Base-by-base conservation (phyloP, 2,797 vertebrate genomes). In the Anguilla megastoma region DNA sequence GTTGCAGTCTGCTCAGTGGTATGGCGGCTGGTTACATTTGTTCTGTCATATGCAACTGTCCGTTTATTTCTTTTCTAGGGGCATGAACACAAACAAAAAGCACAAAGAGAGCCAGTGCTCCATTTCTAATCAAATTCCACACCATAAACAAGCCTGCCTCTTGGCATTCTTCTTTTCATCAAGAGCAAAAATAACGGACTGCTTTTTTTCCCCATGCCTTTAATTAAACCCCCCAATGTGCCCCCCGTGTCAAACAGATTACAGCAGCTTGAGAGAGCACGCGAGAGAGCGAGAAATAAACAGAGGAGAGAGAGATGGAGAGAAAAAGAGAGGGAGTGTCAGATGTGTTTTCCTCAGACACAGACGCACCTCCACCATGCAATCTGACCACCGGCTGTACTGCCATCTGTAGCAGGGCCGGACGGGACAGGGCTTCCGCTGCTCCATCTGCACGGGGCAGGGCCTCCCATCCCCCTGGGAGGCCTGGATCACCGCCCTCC, bases 391-490 rank as follows among this genome's bases (percentile, higher is more conserved):
- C 80, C 94, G 91, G 89, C 98, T 95, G 48, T 99, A 99, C 52
- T 97, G 96, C 99, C 99, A 99, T 50, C 92, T 95, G 92, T 99
- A 99, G 91, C 99, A 99, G 84, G 99, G 99, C 21, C 97, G 96
- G 56, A 99, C 98, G 0, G 97, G 97, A 84, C 99, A 99, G 3
- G 98, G 98, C 91, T 99, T 99, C 95, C 97, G 97, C 92, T 99
- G 98, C 90, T 98, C 96, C 96, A 97, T 96, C 94, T 97, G 96
- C 27, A 95, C 86, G 0, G 98, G 95, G 89, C 99, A 99, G 7
- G 98, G 98, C 86, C 99, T 96, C 54, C 99, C 99, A 50, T 99
- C 98, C 1, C 98, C 98, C 95, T 98, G 98, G 91, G 97, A 98
- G 0, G 97, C 96, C 92, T 98, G 98, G 45, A 97, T 97, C 94